Percentiles rank a stretch among this genome's conserved stretches.
These are phyloP conservation scores for Chloromyia formosa DNA, from an alignment of 2,888 invertebrate genomes.

Conservation along the genomic window DNA sequence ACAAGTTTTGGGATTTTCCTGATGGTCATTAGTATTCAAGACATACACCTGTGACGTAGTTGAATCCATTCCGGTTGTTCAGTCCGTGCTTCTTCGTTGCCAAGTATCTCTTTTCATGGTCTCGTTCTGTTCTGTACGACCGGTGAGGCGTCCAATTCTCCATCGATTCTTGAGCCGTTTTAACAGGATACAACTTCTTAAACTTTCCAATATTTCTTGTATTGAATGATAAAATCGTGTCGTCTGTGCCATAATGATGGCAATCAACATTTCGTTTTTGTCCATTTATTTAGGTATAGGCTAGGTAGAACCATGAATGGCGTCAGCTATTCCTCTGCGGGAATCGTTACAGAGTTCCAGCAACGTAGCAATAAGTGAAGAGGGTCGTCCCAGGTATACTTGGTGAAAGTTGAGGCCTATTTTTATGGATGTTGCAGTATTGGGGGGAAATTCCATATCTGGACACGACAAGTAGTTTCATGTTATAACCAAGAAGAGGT, in stretches of 20 bases:
- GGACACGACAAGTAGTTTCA: no score
- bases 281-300: neutral
- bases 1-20: slow-evolving; percentile 21
- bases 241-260: slow-evolving; percentile 6
- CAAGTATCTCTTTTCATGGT: no score
- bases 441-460: no score
- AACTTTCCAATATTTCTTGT: slow-evolving; percentile 32
- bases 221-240: slow-evolving; percentile 37
- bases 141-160: neutral
- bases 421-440: no score
- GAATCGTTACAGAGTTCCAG: no score
- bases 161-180: neutral
- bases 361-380: neutral
- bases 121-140: neutral
- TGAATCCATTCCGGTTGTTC: slow-evolving; percentile 30
- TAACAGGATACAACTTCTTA: slow-evolving; percentile 30
- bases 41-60: slow-evolving; percentile 32
- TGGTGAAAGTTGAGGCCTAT: neutral
- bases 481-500: no score
- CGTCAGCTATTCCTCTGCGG: neutral
- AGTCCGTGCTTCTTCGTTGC: neutral
- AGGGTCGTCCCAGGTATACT: neutral
- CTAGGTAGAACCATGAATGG: neutral
- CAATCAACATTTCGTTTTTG: neutral
- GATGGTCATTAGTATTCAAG: slow-evolving; percentile 26